Base-by-base conservation (phyloP, 2,888 invertebrate genomes). In the Eupithecia subumbrata region DNA sequence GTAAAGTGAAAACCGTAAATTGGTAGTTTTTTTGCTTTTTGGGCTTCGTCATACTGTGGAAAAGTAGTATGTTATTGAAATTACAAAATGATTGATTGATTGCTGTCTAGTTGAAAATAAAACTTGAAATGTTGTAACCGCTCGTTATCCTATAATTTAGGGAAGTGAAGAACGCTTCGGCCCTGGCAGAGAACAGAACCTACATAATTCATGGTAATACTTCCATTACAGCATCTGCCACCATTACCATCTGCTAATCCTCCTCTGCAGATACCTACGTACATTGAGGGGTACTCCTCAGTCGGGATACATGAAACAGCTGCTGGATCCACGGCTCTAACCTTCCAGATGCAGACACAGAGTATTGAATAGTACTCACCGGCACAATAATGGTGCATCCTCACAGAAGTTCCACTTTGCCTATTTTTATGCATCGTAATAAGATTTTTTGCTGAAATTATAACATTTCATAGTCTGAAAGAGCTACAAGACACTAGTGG, bases 181-280 rank as follows among this genome's bases (percentile, higher is more conserved):
- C 30, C 16, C 37, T 11, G n/a, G 66, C 34, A 63, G 70, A 60
- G n/a, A 66, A n/a, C 52, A 52, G 12, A 43, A 43, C 34, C 34
- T 37, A 22, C 22, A 34, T 45, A 60, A 69, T 71, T 69, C 74
- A 76, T 76, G 72, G 76, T 69, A 76, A 71, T 73, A 69, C 66
- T 74, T 74, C 71, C 77, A 64, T 77, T 34, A 75, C 66, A 73
- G 64, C 73, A 69, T 69, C 74, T 72, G 74, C 37, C 52, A 9
- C 1, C 66, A 77, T 76, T 67, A 77, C 69, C 75, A 73, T 77
- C 77, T 77, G 74, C 72, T 77, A 77, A 74, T 72, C 72, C 71
- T 52, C 30, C 70, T 76, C n/a, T 60, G 69, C 9, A 8, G 0
- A 1, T 72, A 69, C 69, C 72, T 77, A 77, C 66, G 2, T 70